These are phyloP conservation scores for Athrips mouffetella DNA, from an alignment of 2,888 invertebrate genomes.

Conservation along the genomic window DNA sequence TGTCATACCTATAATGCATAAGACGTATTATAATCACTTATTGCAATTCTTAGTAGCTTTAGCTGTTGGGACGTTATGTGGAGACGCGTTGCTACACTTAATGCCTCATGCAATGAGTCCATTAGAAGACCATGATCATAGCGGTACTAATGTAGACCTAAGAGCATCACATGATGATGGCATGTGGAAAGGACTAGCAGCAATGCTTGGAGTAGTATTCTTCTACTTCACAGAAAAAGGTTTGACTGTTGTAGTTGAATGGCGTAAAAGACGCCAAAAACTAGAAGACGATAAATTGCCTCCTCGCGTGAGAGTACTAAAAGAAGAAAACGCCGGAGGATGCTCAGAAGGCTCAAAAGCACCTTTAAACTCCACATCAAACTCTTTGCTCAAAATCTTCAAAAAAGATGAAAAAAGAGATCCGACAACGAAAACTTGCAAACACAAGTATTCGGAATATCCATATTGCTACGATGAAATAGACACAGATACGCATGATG, in stretches of 20 bases:
- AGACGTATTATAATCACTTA: conserved; percentile 91
- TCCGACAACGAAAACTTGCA: conserved; percentile 84
- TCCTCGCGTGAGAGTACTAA: conserved; percentile 84
- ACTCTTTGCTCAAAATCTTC: conserved; percentile 62
- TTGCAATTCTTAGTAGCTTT: conserved; percentile 95
- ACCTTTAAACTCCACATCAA: conserved; percentile 63
- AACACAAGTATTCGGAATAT: conserved; percentile 93
- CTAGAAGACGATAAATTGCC: conserved; percentile 82
- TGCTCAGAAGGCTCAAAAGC: conserved; percentile 57
- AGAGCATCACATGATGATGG: conserved; percentile 79
- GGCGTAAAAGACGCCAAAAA: conserved; percentile 86
- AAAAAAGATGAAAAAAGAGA: conserved; percentile 64
- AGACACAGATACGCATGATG: conserved; percentile 83
- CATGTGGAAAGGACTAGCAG: conserved; percentile 91
- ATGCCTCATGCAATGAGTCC: conserved; percentile 89
- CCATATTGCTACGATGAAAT: conserved; percentile 93
- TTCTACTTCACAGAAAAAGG: conserved; percentile 94
- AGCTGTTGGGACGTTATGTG: conserved; percentile 94
- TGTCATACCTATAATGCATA: conserved; percentile 94
- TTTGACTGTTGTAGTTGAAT: conserved; percentile 87
- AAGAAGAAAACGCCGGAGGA: conserved; percentile 79
- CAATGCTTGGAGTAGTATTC: conserved; percentile 89
- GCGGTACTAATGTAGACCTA: conserved; percentile 28
- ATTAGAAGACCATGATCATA: conserved; percentile 39
- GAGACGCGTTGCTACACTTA: conserved; percentile 94